phyloP scores from a whole-genome alignment of 2,113 vertebrate genomes.

The Furnarius figulus region DNA sequence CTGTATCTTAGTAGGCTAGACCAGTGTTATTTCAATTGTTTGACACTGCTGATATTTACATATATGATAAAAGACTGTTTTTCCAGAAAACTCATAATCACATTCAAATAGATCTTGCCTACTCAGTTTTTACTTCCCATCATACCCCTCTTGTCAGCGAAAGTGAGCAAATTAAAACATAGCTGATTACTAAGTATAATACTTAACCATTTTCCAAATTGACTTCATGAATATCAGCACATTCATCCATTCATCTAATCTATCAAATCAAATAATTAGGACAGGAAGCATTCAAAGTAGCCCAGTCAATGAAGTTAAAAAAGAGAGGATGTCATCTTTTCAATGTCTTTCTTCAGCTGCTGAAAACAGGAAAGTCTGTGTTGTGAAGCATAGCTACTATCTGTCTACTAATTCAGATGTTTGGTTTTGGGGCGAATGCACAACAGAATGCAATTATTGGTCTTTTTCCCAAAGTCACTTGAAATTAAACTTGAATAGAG shows the following conservation, averaged over 20 bases:
- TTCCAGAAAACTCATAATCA: not conserved
- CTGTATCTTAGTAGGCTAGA: not conserved
- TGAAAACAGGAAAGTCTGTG: not conserved
- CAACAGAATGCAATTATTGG: not conserved
- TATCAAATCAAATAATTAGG: not conserved
- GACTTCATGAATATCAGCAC: not conserved
- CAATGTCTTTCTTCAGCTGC: not conserved
- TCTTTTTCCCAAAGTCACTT: not conserved
- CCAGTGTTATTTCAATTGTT: not conserved
- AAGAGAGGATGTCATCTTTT: not conserved
- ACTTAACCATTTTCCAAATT: not conserved
- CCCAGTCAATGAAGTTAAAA: not conserved
- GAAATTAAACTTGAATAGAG: not conserved
- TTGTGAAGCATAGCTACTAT: not conserved
- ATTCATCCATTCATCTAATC: not conserved
- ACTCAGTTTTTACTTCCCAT: not conserved
- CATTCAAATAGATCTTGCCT: not conserved
- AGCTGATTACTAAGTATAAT: not conserved
- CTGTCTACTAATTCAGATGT: not conserved
- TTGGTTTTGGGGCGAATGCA: not conserved
- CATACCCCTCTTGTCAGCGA: not conserved
- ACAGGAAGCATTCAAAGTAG: not conserved
- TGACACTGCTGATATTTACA: not conserved
- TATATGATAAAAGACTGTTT: not conserved
- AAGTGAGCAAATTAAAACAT: not conserved